Evolutionary conservation across 2,797 vertebrate genomes (phyloP), one percentile per base, ranked within the genome.

Genomic region (Gallinago nigripennis): DNA sequence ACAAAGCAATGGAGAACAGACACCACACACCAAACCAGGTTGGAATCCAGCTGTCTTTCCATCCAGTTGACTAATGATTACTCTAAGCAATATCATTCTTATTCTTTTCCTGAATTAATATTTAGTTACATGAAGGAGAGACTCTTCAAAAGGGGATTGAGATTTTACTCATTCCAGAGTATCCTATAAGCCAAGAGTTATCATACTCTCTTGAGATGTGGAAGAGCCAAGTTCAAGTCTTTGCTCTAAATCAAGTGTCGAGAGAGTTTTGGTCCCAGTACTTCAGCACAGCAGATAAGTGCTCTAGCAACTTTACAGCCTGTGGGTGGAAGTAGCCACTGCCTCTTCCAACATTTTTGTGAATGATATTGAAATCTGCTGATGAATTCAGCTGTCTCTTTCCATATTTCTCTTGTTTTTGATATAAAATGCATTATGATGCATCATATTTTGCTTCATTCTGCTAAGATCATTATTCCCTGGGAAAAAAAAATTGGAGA

Each of bases 91-190:
- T 83, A 65, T 37, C 60, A 60, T 71, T 88, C 51, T 80, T 79
- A 90, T 39, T 66, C 25, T 91, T 68, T 86, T 85, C 50, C 48
- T 78, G 21, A 95, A 71, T 91, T 91, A 77, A 89, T 82, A 77
- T 81, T 92, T 92, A 70, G 45, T 75, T 92, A 81, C 89, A 75
- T 46, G 39, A 90, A 87, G 53, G 50, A 68, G 31, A 75, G 9
- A 23, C 19, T 50, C 65, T 91, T 94, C 77, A 91, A 83, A 91
- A 90, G 24, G 45, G 53, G 17, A 54, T 8, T 81, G 82, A 54
- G 91, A 81, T 83, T 83, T 94, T 90, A 70, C 37, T 65, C 69
- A 92, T 88, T 91, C 82, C 72, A 78, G 65, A 91, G 50, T 71
- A 75, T 73, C 69, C 33, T 85, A 37, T 6, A 50, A 92, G 43